Conservation (phyloP, 1,140 invertebrate genomes). For the Zaprionus ornatus region DNA sequence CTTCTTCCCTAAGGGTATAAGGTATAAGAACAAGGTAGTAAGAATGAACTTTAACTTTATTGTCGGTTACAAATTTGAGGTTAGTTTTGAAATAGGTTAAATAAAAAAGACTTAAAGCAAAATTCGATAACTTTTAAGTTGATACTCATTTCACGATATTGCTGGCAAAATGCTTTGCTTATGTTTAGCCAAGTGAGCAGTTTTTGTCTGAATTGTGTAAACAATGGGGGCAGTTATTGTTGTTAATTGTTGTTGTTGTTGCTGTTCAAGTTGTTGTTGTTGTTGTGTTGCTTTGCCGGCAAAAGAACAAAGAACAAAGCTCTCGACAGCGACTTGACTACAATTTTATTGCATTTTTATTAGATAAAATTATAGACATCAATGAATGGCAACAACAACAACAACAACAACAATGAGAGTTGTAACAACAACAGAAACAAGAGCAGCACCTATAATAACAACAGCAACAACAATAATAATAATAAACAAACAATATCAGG, state of each 20-base stretch:
- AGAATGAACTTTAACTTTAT: too few species aligned
- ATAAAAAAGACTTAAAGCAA: too few species aligned
- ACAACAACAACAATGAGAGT: neutral
- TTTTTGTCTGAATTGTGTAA: slow-evolving; percentile 24
- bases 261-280: neutral
- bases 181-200: neutral
- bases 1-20: too few species aligned
- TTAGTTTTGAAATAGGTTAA: too few species aligned
- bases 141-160: neutral
- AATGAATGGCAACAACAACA: slow-evolving; percentile 24
- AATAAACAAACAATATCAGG: slow-evolving; percentile 30
- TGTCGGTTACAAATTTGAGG: too few species aligned
- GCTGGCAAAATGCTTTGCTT: neutral
- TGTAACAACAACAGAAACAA: slow-evolving; percentile 1
- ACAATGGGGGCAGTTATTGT: slow-evolving; percentile 27
- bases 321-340: slow-evolving; percentile 27
- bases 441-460: neutral
- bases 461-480: slow-evolving; percentile 8
- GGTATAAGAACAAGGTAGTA: too few species aligned
- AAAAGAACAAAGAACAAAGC: slow-evolving; percentile 53
- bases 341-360: slow-evolving; percentile 66
- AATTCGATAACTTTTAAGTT: neutral
- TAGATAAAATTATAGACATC: slow-evolving; percentile 63
- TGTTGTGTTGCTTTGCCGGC: slow-evolving; percentile 37
- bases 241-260: slow-evolving; percentile 19